These are phyloP conservation scores for Gasterosteus aculeatus DNA, from an alignment of 2,113 vertebrate genomes.

Conservation along the genomic window DNA sequence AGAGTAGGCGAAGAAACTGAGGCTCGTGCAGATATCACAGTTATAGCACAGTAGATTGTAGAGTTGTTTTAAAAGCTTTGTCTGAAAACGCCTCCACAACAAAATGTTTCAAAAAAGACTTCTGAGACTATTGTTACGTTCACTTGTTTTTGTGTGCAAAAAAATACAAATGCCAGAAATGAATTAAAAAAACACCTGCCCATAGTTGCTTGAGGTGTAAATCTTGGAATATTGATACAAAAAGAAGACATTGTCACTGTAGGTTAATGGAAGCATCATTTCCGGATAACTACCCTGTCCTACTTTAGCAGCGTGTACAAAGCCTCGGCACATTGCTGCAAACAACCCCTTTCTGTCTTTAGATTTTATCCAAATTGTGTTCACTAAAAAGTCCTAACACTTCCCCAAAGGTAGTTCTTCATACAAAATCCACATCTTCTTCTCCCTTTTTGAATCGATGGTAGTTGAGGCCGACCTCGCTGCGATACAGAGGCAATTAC, in stretches of 20 bases:
- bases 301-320: neutral
- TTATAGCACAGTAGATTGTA: neutral
- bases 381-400: neutral
- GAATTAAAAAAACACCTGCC: neutral
- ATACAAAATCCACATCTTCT: conserved; percentile 22
- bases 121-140: neutral
- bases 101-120: too few species aligned
- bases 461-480: neutral
- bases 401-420: conserved; percentile 2
- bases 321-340: neutral
- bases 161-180: neutral
- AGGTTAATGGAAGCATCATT: neutral
- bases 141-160: neutral
- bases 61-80: neutral
- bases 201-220: neutral
- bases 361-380: conserved; percentile 25
- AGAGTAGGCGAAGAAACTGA: neutral
- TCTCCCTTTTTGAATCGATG: conserved; percentile 3
- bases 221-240: neutral
- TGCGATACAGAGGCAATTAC: conserved; percentile 40
- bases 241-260: neutral
- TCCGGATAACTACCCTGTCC: neutral
- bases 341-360: neutral
- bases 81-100: neutral
- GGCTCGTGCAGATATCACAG: neutral